Percentiles rank a stretch among this genome's conserved stretches.
Evolutionary conservation across 2,888 invertebrate species (phyloP).

Genomic region (Digitonthophagus gazella): DNA sequence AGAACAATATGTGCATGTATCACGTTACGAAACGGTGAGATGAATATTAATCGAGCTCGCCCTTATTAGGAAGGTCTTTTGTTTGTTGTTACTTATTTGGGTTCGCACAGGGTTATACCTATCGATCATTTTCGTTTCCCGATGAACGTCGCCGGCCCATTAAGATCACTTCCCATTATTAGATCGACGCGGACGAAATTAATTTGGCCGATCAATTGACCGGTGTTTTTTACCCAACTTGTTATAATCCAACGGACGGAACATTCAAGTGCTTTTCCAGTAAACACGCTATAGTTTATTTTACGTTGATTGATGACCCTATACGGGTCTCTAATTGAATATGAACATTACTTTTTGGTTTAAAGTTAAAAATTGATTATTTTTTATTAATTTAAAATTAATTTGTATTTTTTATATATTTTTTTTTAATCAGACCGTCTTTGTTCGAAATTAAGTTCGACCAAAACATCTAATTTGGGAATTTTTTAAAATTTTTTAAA

Average conservation of each 20-base stretch:
- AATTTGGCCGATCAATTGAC: background rate
- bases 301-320: background rate
- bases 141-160: background rate
- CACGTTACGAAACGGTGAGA: background rate
- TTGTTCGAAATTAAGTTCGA: too few relatives aligned
- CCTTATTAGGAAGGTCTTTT: background rate
- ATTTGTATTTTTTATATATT: too few relatives aligned
- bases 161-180: background rate
- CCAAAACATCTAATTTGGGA: too few relatives aligned
- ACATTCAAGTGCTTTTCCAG: background rate
- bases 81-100: background rate
- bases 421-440: too few relatives aligned
- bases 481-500: too few relatives aligned
- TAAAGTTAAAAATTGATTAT: too few relatives aligned
- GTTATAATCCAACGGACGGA: background rate
- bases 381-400: too few relatives aligned
- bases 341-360: too few relatives aligned
- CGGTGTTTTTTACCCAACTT: background rate
- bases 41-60: background rate
- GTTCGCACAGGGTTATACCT: background rate
- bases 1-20: background rate
- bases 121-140: background rate
- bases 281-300: background rate
- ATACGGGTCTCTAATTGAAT: too few relatives aligned
- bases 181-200: background rate